phyloP scores from a whole-genome alignment of 2,888 invertebrate species.

The Volucella inanis region DNA sequence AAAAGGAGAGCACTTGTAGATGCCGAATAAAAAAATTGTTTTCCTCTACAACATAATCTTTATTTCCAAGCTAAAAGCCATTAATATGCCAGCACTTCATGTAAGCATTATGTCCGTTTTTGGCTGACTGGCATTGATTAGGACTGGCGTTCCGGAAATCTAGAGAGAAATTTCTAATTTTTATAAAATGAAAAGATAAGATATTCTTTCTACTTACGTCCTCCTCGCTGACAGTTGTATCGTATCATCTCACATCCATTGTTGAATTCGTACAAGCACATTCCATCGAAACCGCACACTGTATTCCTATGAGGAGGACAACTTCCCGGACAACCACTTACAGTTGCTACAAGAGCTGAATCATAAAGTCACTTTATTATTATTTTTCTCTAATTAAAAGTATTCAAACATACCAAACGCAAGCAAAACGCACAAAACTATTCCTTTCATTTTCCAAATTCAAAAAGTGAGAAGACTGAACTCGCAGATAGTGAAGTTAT shows the following conservation, averaged over 20 bases:
- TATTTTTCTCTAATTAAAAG: not conserved
- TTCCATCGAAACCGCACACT: constrained; percentile 62
- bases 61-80: constrained; percentile 38
- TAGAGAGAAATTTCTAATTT: not conserved
- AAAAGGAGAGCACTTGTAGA: too few species aligned
- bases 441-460: constrained; percentile 39
- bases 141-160: constrained; percentile 53
- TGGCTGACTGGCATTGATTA: constrained; percentile 48
- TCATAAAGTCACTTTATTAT: not conserved
- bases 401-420: constrained; percentile 22
- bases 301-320: constrained; percentile 54
- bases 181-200: not conserved
- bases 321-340: constrained; percentile 42
- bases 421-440: constrained; percentile 13
- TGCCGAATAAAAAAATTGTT: too few species aligned
- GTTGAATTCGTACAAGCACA: constrained; percentile 61
- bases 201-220: constrained; percentile 28
- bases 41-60: not conserved
- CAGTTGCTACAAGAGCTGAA: constrained; percentile 30
- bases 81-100: constrained; percentile 38
- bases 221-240: constrained; percentile 60
- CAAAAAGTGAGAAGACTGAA: not conserved
- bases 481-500: too few species aligned
- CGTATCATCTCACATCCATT: constrained; percentile 66
- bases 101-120: constrained; percentile 31